These are phyloP conservation scores for Drosophila algonquin DNA, from an alignment of 2,888 invertebrate genomes.

Conservation along the genomic window DNA sequence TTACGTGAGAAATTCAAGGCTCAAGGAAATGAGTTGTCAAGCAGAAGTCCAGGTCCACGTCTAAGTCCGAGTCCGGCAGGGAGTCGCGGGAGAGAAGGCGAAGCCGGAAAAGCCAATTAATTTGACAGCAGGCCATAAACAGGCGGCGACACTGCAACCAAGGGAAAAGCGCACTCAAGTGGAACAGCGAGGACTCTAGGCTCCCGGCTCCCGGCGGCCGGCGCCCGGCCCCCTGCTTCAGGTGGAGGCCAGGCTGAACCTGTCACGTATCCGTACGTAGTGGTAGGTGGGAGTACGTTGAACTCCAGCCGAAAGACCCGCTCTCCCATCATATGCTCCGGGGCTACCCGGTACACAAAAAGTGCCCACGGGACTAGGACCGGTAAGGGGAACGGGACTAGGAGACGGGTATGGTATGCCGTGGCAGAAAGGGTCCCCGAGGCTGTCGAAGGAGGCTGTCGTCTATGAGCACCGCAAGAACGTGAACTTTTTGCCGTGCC, in stretches of 20 bases:
- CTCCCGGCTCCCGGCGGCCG: neutral
- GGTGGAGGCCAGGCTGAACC: constrained; percentile 12
- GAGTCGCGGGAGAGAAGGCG: constrained; percentile 7
- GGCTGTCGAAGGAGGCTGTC: neutral
- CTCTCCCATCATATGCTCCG: neutral
- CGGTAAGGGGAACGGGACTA: too few relatives aligned
- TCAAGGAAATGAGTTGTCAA: constrained; percentile 66
- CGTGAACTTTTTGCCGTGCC: constrained; percentile 44
- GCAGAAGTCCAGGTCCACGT: constrained; percentile 43
- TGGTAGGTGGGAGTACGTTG: constrained; percentile 40
- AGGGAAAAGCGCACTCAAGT: constrained; percentile 57
- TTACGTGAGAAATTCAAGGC: constrained; percentile 28
- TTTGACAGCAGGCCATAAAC: constrained; percentile 67
- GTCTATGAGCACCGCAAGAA: constrained; percentile 31
- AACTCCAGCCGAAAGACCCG: constrained; percentile 16
- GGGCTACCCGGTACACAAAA: constrained; percentile 1
- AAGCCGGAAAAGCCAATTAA: constrained; percentile 74
- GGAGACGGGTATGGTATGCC: neutral
- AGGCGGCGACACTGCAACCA: constrained; percentile 47
- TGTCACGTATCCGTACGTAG: constrained; percentile 27
- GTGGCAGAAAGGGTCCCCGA: constrained; percentile 26
- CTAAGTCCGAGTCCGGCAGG: constrained; percentile 6
- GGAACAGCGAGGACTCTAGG: constrained; percentile 43
- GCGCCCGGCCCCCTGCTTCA: neutral
- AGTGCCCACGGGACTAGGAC: neutral